Evolutionary conservation across 1,140 invertebrate genomes (phyloP), one percentile per base, ranked within the genome.

Genomic region (Dendrolimus kikuchii): DNA sequence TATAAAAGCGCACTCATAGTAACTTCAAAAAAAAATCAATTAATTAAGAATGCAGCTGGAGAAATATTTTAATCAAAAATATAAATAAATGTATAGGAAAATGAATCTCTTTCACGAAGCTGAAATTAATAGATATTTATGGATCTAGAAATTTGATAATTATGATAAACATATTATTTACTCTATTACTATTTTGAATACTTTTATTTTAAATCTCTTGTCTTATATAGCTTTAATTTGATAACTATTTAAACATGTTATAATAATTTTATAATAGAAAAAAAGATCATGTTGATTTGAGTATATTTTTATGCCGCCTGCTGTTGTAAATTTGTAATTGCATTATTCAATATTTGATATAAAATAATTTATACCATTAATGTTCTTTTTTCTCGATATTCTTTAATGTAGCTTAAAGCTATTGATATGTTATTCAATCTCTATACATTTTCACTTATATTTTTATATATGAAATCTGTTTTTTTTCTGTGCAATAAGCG

Each of bases 31-130:
- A 64, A 62, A 65, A 60, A 66, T 69, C 23, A 23, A 70, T 55
- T 77, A 71, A 67, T 46, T 70, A 77, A 72, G 76, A 68, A 59
- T 54, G 67, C 74, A 73, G 71, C 66, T 74, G 71, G 64, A 59
- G 58, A 62, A 54, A 65, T 68, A 63, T 68, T 57, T 59, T 62
- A 64, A 65, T 59, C 45, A 51, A 51, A 38, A 55, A 60, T 53
- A 59, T 40, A 65, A 62, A 59, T 51, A 67, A 63, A 60, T 70
- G 63, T 74, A 66, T 68, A 66, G 67, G 41, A 68, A 63, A 62
- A 63, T 57, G 59, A 73, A 72, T 75, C 66, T 72, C 73, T 68
- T 66, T 23, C 52, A 62, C 72, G 60, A 57, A 68, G 63, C 60
- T 61, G 57, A 62, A 65, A 57, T 64, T 51, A 58, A 64, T 63